These are phyloP conservation scores for Torymus texanus DNA, from an alignment of 2,888 invertebrate genomes.

Conservation along the genomic window DNA sequence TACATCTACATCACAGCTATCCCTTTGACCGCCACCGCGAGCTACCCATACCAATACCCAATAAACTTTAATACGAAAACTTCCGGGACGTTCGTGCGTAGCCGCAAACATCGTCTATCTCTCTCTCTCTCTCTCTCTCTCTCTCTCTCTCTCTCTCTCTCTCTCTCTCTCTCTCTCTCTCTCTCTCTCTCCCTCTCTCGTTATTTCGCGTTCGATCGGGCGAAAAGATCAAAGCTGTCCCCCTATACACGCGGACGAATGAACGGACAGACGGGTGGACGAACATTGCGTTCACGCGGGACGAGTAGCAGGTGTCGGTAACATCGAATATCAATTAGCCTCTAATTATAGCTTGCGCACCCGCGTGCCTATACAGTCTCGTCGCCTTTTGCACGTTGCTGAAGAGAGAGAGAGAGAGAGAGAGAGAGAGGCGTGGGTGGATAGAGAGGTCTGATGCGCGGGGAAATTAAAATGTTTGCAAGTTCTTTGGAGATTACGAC, in stretches of 20 bases:
- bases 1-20: too few species aligned
- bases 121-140: too few species aligned
- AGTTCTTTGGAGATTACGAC: too few species aligned
- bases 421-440: too few species aligned
- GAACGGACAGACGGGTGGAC: too few species aligned
- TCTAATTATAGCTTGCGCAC: slow-evolving; percentile 37
- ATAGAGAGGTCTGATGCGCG: too few species aligned
- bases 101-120: neutral
- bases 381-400: neutral
- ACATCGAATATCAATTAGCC: slow-evolving; percentile 53
- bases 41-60: neutral
- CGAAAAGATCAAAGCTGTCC: slow-evolving; percentile 42
- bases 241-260: neutral
- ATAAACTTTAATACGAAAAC: slow-evolving; percentile 27
- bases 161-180: too few species aligned
- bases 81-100: neutral
- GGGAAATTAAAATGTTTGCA: too few species aligned
- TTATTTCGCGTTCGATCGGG: neutral
- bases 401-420: too few species aligned
- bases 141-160: too few species aligned
- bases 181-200: too few species aligned
- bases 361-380: neutral
- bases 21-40: too few species aligned
- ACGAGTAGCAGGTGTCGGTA: slow-evolving; percentile 41
- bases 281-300: neutral